Evolutionary conservation across 2,113 vertebrate genomes (phyloP).

Genomic region (Ciconia stormi): DNA sequence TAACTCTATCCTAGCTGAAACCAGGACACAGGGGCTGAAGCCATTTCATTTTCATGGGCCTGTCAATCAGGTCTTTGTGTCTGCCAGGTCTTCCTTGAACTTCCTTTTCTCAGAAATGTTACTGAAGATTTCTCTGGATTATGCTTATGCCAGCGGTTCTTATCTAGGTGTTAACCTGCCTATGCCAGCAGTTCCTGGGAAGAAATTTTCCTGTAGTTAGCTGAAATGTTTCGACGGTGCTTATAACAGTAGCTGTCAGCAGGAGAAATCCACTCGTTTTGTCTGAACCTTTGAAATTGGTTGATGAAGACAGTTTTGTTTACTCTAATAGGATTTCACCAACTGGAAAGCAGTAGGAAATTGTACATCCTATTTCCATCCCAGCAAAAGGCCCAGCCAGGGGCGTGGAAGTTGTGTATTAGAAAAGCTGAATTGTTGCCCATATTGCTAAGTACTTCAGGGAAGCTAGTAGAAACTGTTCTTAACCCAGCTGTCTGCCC

Average conservation of each 20-base stretch:
- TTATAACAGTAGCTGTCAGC: not conserved
- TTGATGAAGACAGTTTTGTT: not conserved
- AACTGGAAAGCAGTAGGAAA: not conserved
- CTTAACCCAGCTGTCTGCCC: not conserved
- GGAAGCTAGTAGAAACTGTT: not conserved
- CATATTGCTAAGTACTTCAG: not conserved
- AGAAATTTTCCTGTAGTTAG: not conserved
- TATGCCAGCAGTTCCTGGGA: not conserved
- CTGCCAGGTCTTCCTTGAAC: not conserved
- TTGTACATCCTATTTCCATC: not conserved
- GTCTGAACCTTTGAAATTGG: not conserved
- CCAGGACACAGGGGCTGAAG: too few species aligned
- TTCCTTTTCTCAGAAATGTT: not conserved
- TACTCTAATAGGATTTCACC: not conserved
- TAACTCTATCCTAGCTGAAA: too few species aligned
- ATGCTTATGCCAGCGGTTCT: not conserved
- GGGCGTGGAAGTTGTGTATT: not conserved
- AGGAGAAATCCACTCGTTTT: not conserved
- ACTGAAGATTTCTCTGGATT: not conserved
- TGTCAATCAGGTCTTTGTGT: not conserved
- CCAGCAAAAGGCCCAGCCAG: not conserved
- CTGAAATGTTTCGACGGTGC: not conserved
- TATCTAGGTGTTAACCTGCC: not conserved
- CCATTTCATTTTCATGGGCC: not conserved
- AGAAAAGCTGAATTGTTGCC: not conserved